A percentile compares a stretch with the other conserved stretches of the same genome.
Conservation (phyloP, 2,888 invertebrate species). For the Hermaeophaga mercurialis region DNA sequence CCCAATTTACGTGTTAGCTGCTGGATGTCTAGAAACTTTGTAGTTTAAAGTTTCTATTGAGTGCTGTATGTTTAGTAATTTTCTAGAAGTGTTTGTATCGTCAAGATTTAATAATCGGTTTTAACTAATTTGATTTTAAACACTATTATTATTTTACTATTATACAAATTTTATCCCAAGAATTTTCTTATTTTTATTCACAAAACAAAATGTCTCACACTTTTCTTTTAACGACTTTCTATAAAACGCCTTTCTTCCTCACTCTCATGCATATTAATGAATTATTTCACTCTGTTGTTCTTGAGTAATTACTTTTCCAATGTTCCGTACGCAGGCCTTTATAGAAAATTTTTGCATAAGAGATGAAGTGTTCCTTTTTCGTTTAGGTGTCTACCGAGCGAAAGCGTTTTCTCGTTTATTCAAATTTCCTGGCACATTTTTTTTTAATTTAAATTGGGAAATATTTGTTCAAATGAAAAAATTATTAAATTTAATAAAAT, state of each 20-base stretch:
- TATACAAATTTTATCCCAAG: conserved; percentile 9
- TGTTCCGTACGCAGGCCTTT: conserved; percentile 15
- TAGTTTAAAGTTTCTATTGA: no score
- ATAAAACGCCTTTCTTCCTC: conserved; percentile 12
- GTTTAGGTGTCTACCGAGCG: background rate
- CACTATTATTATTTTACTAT: no score
- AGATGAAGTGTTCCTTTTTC: conserved; percentile 15
- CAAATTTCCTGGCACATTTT: background rate
- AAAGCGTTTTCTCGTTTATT: background rate
- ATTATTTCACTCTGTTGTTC: conserved; percentile 24
- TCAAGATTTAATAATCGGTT: no score
- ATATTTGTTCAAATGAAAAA: background rate
- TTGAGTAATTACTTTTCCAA: conserved; percentile 23
- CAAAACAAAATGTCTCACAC: conserved; percentile 15
- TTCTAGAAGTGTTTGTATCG: no score
- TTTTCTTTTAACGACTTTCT: conserved; percentile 14
- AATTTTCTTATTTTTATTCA: background rate
- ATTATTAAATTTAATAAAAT: background rate
- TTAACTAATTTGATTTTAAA: no score
- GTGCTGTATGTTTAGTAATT: no score
- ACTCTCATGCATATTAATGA: conserved; percentile 24
- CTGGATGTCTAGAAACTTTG: no score
- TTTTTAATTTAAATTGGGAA: background rate
- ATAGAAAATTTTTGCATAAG: conserved; percentile 19
- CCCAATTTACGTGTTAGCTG: no score